These are phyloP conservation scores for Ibycter americanus DNA, from an alignment of 2,797 vertebrate genomes.

Conservation along the genomic window DNA sequence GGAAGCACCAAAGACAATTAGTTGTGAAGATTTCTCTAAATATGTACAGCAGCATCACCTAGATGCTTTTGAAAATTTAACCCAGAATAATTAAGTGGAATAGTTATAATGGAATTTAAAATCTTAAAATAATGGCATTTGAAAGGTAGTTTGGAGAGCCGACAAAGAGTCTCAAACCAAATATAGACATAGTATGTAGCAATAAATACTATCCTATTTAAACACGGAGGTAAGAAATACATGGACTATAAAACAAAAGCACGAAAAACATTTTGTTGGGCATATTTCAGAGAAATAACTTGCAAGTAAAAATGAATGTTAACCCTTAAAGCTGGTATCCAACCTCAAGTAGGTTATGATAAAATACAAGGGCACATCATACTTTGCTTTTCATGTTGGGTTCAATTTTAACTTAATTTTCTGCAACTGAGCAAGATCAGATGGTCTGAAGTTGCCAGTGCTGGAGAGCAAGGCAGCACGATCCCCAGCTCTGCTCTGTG, in stretches of 20 bases:
- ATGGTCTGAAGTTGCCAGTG: background rate
- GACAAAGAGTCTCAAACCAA: background rate
- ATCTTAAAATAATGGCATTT: background rate
- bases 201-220: background rate
- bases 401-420: background rate
- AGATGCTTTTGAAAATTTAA: background rate
- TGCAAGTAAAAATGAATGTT: background rate
- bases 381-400: background rate
- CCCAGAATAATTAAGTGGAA: background rate
- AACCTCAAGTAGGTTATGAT: background rate
- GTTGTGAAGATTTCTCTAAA: background rate
- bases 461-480: background rate
- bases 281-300: background rate
- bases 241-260: background rate
- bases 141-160: background rate
- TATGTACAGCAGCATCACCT: background rate
- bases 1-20: background rate
- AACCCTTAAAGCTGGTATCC: background rate
- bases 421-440: background rate
- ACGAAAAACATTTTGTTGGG: background rate
- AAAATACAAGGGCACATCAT: background rate
- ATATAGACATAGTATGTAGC: background rate
- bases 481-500: background rate
- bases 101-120: background rate
- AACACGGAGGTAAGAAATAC: background rate